phyloP scores from a whole-genome alignment of 1,140 invertebrate genomes.

The Zaprionus davidi region DNA sequence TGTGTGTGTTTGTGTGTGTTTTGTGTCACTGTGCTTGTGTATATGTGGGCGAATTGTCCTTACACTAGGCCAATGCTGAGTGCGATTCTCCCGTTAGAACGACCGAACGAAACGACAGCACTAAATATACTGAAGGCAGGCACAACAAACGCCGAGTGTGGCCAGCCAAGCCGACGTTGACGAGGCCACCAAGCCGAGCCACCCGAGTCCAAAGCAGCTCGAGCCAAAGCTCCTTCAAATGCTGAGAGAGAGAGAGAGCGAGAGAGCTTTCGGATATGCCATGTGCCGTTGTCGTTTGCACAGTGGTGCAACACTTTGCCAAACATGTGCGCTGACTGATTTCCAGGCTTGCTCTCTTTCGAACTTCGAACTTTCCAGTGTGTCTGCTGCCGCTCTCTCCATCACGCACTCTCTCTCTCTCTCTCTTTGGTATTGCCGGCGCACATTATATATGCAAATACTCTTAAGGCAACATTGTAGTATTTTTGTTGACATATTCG shows the following conservation, averaged over 20 bases:
- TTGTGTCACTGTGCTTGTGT: slow-evolving; percentile 19
- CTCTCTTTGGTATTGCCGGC: slow-evolving; percentile 30
- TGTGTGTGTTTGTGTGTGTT: slow-evolving; percentile 22
- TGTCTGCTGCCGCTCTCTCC: background rate
- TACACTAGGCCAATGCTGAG: slow-evolving; percentile 46
- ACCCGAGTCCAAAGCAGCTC: slow-evolving; percentile 6
- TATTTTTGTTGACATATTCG: slow-evolving; percentile 51
- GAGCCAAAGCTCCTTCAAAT: slow-evolving; percentile 54
- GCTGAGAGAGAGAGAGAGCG: slow-evolving; percentile 17
- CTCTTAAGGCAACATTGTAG: slow-evolving; percentile 37
- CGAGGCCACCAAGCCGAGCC: slow-evolving; percentile 3
- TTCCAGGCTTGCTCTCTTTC: slow-evolving; percentile 57
- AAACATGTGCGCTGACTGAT: slow-evolving; percentile 12
- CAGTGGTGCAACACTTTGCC: slow-evolving; percentile 47
- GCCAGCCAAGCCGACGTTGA: slow-evolving; percentile 25
- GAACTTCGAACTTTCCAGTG: slow-evolving; percentile 29
- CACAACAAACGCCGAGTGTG: slow-evolving; percentile 32
- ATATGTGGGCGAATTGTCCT: slow-evolving; percentile 59
- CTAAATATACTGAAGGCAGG: slow-evolving; percentile 78
- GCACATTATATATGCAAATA: slow-evolving; percentile 45
- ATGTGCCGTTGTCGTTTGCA: slow-evolving; percentile 23
- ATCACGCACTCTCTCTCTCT: slow-evolving; percentile 7
- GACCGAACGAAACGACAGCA: slow-evolving; percentile 82
- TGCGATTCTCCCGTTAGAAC: slow-evolving; percentile 53
- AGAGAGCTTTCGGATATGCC: slow-evolving; percentile 48